A percentile compares a stretch with the other conserved stretches of the same genome.
Conservation (phyloP, 92 coral and sea anemone species). For the Bergia puertoricense region DNA sequence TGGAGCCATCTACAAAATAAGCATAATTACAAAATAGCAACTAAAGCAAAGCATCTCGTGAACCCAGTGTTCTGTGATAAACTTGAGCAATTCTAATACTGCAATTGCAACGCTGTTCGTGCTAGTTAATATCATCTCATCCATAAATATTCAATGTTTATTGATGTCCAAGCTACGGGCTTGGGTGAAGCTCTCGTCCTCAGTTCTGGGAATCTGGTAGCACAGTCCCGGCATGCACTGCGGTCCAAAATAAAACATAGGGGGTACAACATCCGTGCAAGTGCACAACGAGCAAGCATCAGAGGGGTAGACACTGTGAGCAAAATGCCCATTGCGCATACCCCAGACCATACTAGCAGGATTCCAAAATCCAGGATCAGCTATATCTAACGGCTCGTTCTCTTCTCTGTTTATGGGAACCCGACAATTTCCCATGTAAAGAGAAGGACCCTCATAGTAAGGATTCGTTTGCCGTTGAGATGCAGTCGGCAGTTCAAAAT, state of each 20-base stretch:
- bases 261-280: constrained; percentile 6
- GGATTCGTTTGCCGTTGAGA: neutral
- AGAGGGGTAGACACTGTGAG: neutral
- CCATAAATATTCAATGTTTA: neutral
- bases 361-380: neutral
- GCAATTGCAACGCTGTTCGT: too few relatives aligned
- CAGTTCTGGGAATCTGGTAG: neutral
- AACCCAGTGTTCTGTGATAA: too few relatives aligned
- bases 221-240: constrained; percentile 34
- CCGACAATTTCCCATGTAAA: neutral
- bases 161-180: neutral
- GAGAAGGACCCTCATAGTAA: neutral
- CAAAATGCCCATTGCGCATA: constrained; percentile 17
- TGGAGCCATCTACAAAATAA: too few relatives aligned
- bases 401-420: neutral
- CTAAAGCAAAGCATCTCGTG: too few relatives aligned
- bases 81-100: too few relatives aligned
- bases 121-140: too few relatives aligned
- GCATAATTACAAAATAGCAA: too few relatives aligned
- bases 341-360: constrained; percentile 24
- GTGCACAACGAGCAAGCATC: constrained; percentile 16
- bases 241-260: constrained; percentile 25
- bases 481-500: neutral
- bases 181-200: neutral
- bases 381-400: neutral